Percentiles rank a stretch among this genome's conserved stretches.
These are phyloP conservation scores for Vultur gryphus DNA, from an alignment of 2,797 vertebrate genomes.

Conservation along the genomic window DNA sequence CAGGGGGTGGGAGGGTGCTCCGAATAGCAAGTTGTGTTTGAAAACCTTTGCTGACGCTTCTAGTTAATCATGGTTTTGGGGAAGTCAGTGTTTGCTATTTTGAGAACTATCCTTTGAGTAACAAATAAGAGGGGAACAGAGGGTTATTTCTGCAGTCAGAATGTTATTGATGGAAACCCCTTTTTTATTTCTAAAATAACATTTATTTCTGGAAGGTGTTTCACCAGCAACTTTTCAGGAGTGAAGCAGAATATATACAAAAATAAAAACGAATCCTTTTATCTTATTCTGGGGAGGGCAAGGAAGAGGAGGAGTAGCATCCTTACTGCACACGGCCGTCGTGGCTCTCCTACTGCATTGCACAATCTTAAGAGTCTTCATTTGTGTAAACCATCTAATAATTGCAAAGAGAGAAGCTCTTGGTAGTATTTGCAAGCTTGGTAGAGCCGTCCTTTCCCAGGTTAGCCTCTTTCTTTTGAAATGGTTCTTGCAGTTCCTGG, in stretches of 20 bases:
- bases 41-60: background rate
- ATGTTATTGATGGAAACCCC: background rate
- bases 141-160: background rate
- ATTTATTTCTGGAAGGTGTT: background rate
- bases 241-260: background rate
- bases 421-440: background rate
- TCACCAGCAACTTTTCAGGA: background rate
- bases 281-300: background rate
- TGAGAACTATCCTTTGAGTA: background rate
- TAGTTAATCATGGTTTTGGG: background rate
- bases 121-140: background rate
- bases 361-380: background rate
- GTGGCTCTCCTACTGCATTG: background rate
- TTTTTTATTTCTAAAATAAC: background rate
- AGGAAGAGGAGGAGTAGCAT: background rate
- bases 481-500: background rate
- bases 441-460: background rate
- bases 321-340: accelerated
- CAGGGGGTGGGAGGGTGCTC: background rate
- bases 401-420: background rate
- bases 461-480: background rate
- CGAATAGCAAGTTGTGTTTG: background rate
- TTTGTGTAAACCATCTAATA: background rate
- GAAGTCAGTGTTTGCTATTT: background rate
- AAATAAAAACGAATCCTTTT: background rate